Evolutionary conservation across 2,888 invertebrate species (phyloP).

Genomic region (Drosophila barbarae): DNA sequence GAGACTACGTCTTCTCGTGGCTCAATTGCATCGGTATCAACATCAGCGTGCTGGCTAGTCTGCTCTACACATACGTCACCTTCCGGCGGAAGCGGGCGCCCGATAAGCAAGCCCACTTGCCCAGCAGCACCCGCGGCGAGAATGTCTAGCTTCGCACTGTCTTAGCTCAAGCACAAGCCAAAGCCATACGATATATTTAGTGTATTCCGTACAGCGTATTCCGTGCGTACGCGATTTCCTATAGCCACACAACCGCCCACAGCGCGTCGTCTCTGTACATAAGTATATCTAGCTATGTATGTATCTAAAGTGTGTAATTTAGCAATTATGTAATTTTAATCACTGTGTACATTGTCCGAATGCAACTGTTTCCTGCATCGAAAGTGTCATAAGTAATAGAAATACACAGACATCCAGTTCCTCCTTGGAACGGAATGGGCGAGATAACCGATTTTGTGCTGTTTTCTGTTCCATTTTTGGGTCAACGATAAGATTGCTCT

Average conservation of each 20-base stretch:
- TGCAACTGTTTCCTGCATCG: conserved; percentile 41
- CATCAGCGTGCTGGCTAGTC: conserved; percentile 92
- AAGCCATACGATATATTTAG: conserved; percentile 51
- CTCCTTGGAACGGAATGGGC: background rate
- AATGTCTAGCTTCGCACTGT: conserved; percentile 60
- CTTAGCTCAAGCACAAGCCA: conserved; percentile 45
- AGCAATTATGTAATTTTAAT: conserved; percentile 56
- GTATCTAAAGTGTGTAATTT: conserved; percentile 36
- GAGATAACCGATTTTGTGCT: conserved; percentile 22
- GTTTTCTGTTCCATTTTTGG: conserved; percentile 6
- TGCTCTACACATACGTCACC: conserved; percentile 92
- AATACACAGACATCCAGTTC: conserved; percentile 23
- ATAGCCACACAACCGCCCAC: conserved; percentile 25
- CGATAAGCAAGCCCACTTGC: conserved; percentile 77
- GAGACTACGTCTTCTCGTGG: conserved; percentile 97
- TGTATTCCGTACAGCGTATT: conserved; percentile 13
- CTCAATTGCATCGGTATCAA: conserved; percentile 97
- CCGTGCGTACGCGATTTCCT: conserved; percentile 16
- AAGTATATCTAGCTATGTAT: conserved; percentile 39
- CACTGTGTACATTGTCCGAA: conserved; percentile 52
- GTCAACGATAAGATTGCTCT: conserved; percentile 28
- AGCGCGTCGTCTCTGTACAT: conserved; percentile 51
- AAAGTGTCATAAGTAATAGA: conserved; percentile 42
- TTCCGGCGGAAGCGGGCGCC: conserved; percentile 81
- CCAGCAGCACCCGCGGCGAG: conserved; percentile 66